Conservation (phyloP, 1,140 invertebrate species). For the Campodea augens region DNA sequence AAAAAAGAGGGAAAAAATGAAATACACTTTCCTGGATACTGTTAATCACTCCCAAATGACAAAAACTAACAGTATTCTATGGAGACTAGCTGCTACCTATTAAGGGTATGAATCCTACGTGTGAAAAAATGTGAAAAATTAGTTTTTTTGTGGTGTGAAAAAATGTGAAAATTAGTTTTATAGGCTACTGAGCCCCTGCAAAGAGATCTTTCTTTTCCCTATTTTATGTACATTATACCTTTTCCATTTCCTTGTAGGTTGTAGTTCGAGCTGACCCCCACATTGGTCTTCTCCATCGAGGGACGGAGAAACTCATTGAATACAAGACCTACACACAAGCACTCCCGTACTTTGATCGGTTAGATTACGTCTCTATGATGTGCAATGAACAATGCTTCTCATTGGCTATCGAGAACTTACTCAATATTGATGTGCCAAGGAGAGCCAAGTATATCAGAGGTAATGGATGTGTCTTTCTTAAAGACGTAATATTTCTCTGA, state of each 20-base stretch:
- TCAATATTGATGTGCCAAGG: conserved; percentile 85
- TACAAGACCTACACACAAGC: conserved; percentile 97
- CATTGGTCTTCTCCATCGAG: conserved; percentile 87
- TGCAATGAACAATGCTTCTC: conserved; percentile 96
- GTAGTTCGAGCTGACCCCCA: conserved; percentile 84
- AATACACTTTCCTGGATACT: too few species aligned
- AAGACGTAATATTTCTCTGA: too few species aligned
- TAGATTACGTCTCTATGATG: conserved; percentile 99
- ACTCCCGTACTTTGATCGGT: conserved; percentile 89
- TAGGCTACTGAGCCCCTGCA: too few species aligned
- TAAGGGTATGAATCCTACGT: too few species aligned
- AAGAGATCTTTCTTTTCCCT: background rate
- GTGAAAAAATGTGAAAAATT: too few species aligned
- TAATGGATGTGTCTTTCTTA: conserved; percentile 35
- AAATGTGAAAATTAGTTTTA: too few species aligned
- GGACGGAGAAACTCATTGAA: conserved; percentile 95
- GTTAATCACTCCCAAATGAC: too few species aligned
- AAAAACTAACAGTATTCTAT: too few species aligned
- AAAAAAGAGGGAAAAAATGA: too few species aligned
- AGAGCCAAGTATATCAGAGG: conserved; percentile 92
- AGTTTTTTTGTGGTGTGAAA: too few species aligned
- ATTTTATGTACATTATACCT: background rate
- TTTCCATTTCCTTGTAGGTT: conserved; percentile 28
- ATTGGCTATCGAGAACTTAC: conserved; percentile 83
- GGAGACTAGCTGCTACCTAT: too few species aligned